A percentile compares a stretch with the other conserved stretches of the same genome.
phyloP scores from a whole-genome alignment of 2,113 vertebrate species.

The Crotalus viridis region DNA sequence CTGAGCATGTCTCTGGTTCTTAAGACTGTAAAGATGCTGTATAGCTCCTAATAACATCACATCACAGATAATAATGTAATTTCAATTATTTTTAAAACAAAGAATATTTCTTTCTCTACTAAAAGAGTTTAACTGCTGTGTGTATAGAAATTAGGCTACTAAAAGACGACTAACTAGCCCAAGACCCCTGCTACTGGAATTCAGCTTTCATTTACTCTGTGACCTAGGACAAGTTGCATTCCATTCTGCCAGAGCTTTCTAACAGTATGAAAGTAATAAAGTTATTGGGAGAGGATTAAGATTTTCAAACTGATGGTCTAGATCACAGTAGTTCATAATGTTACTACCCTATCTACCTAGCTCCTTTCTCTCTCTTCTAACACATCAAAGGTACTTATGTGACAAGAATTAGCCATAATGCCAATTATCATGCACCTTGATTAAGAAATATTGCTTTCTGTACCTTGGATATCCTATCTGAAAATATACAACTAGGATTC shows the following conservation, averaged over 20 bases:
- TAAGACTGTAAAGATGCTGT: background rate
- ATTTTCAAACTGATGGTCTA: background rate
- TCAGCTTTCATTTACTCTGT: background rate
- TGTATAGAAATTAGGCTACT: background rate
- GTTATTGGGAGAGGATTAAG: background rate
- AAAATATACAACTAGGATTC: background rate
- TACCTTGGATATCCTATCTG: slow-evolving; percentile 12
- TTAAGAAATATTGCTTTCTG: accelerated
- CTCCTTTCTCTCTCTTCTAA: background rate
- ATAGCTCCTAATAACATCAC: background rate
- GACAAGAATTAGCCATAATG: background rate
- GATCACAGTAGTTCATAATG: background rate
- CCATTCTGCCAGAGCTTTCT: background rate
- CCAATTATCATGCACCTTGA: background rate
- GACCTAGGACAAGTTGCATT: background rate
- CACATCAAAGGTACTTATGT: background rate
- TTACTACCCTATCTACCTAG: background rate
- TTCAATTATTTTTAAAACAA: background rate
- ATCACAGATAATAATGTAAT: background rate
- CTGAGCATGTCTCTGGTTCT: background rate
- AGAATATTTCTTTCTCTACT: background rate
- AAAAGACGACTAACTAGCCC: background rate
- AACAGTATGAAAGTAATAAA: background rate
- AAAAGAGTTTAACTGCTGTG: background rate
- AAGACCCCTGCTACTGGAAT: background rate